Conservation (phyloP, 2,888 invertebrate species). For the Plebejus argus region DNA sequence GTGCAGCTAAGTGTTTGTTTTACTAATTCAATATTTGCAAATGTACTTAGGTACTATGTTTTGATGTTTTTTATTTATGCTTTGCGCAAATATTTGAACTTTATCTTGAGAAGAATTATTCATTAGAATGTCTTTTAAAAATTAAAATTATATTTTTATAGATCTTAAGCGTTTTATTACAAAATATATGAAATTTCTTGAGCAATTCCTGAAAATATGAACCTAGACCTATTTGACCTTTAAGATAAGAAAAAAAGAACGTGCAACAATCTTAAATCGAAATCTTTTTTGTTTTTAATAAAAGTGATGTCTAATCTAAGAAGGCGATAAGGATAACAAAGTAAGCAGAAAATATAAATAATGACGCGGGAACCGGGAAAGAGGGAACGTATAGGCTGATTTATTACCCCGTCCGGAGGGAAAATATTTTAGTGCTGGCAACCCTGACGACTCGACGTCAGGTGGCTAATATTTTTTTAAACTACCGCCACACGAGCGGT, state of each 20-base stretch:
- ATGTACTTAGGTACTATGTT: conserved; percentile 16
- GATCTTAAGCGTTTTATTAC: neutral
- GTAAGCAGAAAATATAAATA: conserved; percentile 34
- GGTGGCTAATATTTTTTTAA: conserved; percentile 25
- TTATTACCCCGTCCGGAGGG: conserved; percentile 24
- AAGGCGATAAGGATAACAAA: conserved; percentile 32
- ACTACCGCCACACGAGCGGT: neutral
- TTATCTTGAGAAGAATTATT: conserved; percentile 1
- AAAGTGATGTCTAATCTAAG: conserved; percentile 29
- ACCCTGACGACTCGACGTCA: conserved; percentile 20
- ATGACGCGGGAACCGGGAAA: conserved; percentile 31
- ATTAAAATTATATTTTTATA: neutral
- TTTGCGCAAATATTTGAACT: conserved; percentile 13
- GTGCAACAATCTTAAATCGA: neutral
- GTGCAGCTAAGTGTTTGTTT: conserved; percentile 25
- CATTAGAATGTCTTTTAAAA: neutral
- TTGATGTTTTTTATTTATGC: conserved; percentile 23
- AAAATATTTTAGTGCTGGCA: conserved; percentile 27
- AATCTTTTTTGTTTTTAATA: conserved; percentile 29
- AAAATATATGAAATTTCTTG: no score
- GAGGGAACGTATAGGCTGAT: conserved; percentile 29
- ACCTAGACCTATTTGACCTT: no score
- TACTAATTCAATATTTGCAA: conserved; percentile 24
- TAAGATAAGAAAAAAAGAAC: neutral
- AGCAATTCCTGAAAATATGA: no score